Evolutionary conservation across 2,113 vertebrate species (phyloP), one percentile per base, ranked within the genome.

Genomic region (Brachypteracias leptosomus): DNA sequence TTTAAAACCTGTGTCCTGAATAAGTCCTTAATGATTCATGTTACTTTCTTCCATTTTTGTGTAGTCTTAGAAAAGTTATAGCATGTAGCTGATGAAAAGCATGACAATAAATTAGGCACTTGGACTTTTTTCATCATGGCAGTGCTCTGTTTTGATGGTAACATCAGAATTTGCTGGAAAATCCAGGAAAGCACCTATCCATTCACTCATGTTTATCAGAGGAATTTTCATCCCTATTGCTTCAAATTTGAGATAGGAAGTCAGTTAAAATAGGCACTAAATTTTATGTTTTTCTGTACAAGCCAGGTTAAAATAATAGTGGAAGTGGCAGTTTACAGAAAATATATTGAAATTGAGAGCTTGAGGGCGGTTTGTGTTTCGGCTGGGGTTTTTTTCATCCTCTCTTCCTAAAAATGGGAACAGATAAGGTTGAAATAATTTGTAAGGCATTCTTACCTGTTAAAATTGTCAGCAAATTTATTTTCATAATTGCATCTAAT

Each of bases 281-380:
- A 63, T n/a, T 26, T 2, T 29, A 29, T 19, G 25, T 74, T 70
- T 67, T 38, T 62, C 29, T 13, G 0, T 63, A 28, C 0, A 0
- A 49, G 6, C 11, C 7, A 28, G 8, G 5, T 63, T 70, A 80
- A 80, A 92, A 66, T 86, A 72, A 54, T 35, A 38, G 14, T n/a
- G 16, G 5, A 9, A 40, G 19, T 29, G 73, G 11, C 38, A 36
- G 5, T 24, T 57, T 87, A 44, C 6, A 54, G 6, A 65, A 86
- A 71, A 76, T 40, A 18, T 6, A 51, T 31, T 75, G 29, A 46
- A 52, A 31, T 49, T 55, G 28, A 76, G 58, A 66, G 14, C 11
- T 51, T 20, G 4, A 2, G 1, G 1, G 0, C 1, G 44, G 59
- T 21, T 47, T 58, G 2, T 72, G 16, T 63, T 63, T 51, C 55